Evolutionary conservation across 2,888 invertebrate species (phyloP).

Genomic region (Phasia obesa): DNA sequence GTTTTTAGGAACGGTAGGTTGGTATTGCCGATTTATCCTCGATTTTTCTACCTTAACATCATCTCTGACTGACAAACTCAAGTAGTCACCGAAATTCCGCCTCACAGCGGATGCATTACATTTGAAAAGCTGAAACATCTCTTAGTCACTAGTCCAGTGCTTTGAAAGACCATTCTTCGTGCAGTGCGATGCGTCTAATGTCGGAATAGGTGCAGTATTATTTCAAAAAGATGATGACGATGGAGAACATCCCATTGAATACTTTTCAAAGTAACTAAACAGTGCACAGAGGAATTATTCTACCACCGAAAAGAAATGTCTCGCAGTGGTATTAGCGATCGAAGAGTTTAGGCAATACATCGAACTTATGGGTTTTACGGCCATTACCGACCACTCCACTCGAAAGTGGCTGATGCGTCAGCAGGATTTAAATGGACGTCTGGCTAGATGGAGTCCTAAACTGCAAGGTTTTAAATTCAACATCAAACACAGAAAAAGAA

Average conservation of each 20-base stretch:
- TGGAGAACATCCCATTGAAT: slow-evolving; percentile 43
- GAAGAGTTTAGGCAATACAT: slow-evolving; percentile 60
- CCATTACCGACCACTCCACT: slow-evolving; percentile 43
- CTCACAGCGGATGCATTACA: not conserved
- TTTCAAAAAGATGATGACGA: slow-evolving; percentile 41
- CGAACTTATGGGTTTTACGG: slow-evolving; percentile 51
- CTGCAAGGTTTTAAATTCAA: slow-evolving; percentile 70
- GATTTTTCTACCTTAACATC: slow-evolving; percentile 29
- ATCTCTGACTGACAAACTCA: slow-evolving; percentile 17
- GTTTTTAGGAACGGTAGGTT: slow-evolving; percentile 3
- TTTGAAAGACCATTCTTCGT: slow-evolving; percentile 11
- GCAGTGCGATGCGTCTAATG: slow-evolving; percentile 33
- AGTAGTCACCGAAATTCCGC: not conserved
- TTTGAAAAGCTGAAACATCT: slow-evolving; percentile 7
- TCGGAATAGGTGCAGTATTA: slow-evolving; percentile 37
- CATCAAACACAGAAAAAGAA: slow-evolving; percentile 70
- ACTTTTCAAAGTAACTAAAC: slow-evolving; percentile 37
- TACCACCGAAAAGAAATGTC: slow-evolving; percentile 28
- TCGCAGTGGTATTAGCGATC: slow-evolving; percentile 37
- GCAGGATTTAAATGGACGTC: slow-evolving; percentile 43
- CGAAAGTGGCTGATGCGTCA: slow-evolving; percentile 45
- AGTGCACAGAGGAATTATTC: slow-evolving; percentile 12
- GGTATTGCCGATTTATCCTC: slow-evolving; percentile 25
- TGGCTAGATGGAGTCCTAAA: slow-evolving; percentile 74
- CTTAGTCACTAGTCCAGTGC: not conserved